Base-by-base conservation (phyloP, 2,888 invertebrate species). In the Cactoblastis cactorum region DNA sequence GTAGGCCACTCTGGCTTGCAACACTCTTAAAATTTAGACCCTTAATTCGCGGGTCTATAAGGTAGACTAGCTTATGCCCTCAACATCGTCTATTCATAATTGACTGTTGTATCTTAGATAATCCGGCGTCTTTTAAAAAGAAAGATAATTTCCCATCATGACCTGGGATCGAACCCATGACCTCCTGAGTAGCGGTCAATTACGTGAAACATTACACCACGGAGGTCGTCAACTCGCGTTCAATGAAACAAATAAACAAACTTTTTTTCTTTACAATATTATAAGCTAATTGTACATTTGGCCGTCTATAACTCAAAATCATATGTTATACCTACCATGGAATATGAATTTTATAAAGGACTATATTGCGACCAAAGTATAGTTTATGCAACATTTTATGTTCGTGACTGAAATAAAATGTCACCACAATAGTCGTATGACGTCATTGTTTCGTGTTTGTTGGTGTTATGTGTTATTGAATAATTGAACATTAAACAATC, bases 341-440 rank as follows among this genome's bases (percentile, higher is more conserved):
- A 37, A 8, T 17, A 37, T 17, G 9, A 37, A 38, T 38, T 38
- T 38, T 38, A 38, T 38, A 19, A 35, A 35, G 34, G 14, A 15
- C 34, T 14, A 14, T 37, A 37, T 37, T 37, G 34, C 37, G 37
- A 38, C 38, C 8, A 38, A 12, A 18, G 38, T 38, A 38, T 38
- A 38, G 18, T 38, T 38, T 38, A 18, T 45, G 43, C 43, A 45
- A 18, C 33, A 17, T 17, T 18, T 15, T 45, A 33, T 33, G 33
- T 18, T 38, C 38, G 43, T 24, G 43, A 43, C 43, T 15, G 28
- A 43, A 43, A 43, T 43, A 43, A 43, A 24, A 14, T 9, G 24
- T 8, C 22, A 9, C 8, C 22, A 9, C 24, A 5, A 14, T 12
- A 14, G 14, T 3, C n/a, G 43, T 24, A 19, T 38, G 19, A 38